Evolutionary conservation across 2,797 vertebrate genomes (phyloP).

Genomic region (Champsocephalus esox): DNA sequence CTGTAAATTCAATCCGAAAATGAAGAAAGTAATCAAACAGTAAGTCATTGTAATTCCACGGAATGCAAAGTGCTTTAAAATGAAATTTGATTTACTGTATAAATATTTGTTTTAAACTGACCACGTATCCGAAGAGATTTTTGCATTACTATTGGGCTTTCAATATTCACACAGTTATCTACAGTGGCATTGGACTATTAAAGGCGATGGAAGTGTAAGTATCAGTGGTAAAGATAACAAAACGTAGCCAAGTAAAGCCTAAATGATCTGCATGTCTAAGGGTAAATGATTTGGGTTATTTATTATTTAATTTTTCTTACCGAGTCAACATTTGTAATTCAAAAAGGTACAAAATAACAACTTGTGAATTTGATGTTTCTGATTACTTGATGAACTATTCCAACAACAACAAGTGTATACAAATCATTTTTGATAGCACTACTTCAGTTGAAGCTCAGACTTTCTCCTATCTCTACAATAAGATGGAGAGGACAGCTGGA

Average conservation of each 20-base stretch:
- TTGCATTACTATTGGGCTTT: too few relatives aligned
- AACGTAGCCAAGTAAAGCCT: background rate
- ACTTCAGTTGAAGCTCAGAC: conserved; percentile 34
- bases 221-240: background rate
- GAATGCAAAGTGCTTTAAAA: conserved; percentile 17
- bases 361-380: too few relatives aligned
- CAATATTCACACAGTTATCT: too few relatives aligned
- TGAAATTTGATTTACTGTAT: conserved; percentile 47
- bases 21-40: conserved; percentile 46
- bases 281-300: background rate
- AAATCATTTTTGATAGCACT: too few relatives aligned
- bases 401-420: too few relatives aligned
- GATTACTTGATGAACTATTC: too few relatives aligned
- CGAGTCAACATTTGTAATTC: too few relatives aligned
- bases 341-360: too few relatives aligned
- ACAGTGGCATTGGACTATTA: too few relatives aligned
- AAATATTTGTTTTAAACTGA: conserved; percentile 27
- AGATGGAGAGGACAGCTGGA: conserved; percentile 66
- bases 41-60: conserved; percentile 32
- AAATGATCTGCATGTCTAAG: background rate
- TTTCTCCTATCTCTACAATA: conserved; percentile 31
- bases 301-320: background rate
- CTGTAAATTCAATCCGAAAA: conserved; percentile 61
- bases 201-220: background rate
- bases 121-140: too few relatives aligned